Base-by-base conservation (phyloP, 2,888 invertebrate species). In the Rhingia campestris region DNA sequence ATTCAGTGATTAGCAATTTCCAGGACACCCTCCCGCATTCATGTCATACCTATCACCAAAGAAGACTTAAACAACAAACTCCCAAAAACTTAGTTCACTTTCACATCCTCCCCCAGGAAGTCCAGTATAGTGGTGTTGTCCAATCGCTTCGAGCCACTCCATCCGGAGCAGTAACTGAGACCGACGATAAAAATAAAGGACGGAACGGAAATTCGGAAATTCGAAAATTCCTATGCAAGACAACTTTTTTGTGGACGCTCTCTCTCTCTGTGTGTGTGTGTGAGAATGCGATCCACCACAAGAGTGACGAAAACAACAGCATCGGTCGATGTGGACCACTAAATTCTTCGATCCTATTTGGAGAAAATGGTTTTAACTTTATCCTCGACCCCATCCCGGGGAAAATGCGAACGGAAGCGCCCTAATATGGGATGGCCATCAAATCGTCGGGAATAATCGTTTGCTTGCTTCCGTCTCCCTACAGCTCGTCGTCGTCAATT, bases 381-480 rank as follows among this genome's bases (percentile, higher is more conserved):
- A 33, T n/a, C n/a, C 45, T 33, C n/a, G 22, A 22, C 22, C 22
- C 22, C n/a, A n/a, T n/a, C n/a, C n/a, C n/a, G n/a, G n/a, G n/a
- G n/a, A n/a, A n/a, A n/a, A n/a, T 10, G 32, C 6, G 14, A 35
- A 51, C 7, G 35, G 33, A 61, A 47, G 9, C 41, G 30, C 43
- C 59, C 6, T 49, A 12, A 3, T 10, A 9, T 53, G 35, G 6
- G 37, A 56, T 30, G 64, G 64, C 63, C 4, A 69, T 74, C 58
- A 81, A 81, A 81, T 81, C 69, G 63, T 67, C 69, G 69, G 69
- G 69, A 81, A 75, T 74, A 81, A 81, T 67, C 69, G 45, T 61
- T 54, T 61, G 53, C 59, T 61, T 61, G 51, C 53, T 59, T 58
- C 37, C 41, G 7, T 33, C 5, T 9, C 37, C 41, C 33, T 4